phyloP scores from a whole-genome alignment of 2,797 vertebrate species.

The Ptychobarbus kaznakovi region DNA sequence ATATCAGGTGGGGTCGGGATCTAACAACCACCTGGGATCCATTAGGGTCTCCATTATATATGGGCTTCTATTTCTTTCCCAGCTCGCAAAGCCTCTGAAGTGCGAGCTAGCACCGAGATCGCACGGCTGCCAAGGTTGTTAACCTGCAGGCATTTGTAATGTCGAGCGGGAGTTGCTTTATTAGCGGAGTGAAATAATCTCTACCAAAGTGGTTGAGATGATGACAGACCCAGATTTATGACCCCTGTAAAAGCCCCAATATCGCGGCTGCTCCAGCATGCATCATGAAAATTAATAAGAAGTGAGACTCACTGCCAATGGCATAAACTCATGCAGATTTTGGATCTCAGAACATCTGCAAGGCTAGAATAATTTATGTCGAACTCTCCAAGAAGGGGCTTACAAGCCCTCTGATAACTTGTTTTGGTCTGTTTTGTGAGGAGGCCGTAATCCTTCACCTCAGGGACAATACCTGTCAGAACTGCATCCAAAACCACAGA shows the following conservation, averaged over 20 bases:
- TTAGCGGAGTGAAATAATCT: constrained; percentile 66
- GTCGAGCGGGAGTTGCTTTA: constrained; percentile 64
- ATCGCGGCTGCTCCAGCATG: constrained; percentile 66
- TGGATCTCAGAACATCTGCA: constrained; percentile 73
- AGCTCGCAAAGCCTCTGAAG: constrained; percentile 49
- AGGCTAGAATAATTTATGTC: constrained; percentile 72
- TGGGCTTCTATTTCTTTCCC: constrained; percentile 57
- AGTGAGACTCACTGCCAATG: constrained; percentile 65
- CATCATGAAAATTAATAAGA: constrained; percentile 70
- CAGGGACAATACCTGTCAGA: constrained; percentile 57
- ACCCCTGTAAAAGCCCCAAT: constrained; percentile 49
- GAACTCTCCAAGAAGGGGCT: constrained; percentile 64
- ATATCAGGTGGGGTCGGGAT: constrained; percentile 58
- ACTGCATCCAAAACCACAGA: constrained; percentile 50
- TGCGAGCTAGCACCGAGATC: constrained; percentile 50
- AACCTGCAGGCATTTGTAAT: constrained; percentile 68
- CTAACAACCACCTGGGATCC: constrained; percentile 56
- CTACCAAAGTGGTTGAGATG: constrained; percentile 58
- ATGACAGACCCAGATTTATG: constrained; percentile 62
- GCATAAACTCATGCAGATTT: constrained; percentile 78
- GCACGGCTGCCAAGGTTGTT: constrained; percentile 65
- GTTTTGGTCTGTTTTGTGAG: constrained; percentile 57
- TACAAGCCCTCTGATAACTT: constrained; percentile 67
- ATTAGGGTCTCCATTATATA: constrained; percentile 59
- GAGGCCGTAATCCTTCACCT: constrained; percentile 48